These are phyloP conservation scores for Notolepis coatsorum DNA, from an alignment of 2,797 vertebrate genomes.

Conservation along the genomic window DNA sequence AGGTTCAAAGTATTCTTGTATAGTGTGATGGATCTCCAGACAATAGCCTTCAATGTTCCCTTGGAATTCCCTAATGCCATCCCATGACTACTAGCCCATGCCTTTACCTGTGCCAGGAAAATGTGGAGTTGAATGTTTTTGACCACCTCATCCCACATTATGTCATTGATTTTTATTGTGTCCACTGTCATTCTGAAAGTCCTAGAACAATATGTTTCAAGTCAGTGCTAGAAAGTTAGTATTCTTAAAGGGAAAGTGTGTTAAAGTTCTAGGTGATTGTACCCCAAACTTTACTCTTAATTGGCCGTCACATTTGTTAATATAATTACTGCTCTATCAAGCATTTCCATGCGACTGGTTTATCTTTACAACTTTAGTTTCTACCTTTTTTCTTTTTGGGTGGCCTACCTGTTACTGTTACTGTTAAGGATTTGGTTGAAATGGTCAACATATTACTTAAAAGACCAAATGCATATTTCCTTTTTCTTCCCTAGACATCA, in stretches of 20 bases:
- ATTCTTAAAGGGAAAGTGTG: no score
- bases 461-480: slow-evolving; percentile 58
- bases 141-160: slow-evolving; percentile 10
- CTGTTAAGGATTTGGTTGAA: slow-evolving; percentile 38
- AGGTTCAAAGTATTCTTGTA: slow-evolving; percentile 51
- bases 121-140: slow-evolving; percentile 66
- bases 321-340: no score
- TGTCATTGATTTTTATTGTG: slow-evolving; percentile 26
- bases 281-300: no score
- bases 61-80: slow-evolving; percentile 65
- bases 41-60: slow-evolving; percentile 58
- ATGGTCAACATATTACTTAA: slow-evolving; percentile 48
- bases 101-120: slow-evolving; percentile 74
- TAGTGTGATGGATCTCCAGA: slow-evolving; percentile 65
- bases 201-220: slow-evolving; percentile 5
- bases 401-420: slow-evolving; percentile 5
- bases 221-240: no score
- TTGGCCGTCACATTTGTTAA: no score
- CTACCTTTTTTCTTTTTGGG: slow-evolving; percentile 31
- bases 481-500: slow-evolving; percentile 44
- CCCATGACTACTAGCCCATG: slow-evolving; percentile 73
- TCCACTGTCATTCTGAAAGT: slow-evolving; percentile 36
- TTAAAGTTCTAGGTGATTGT: no score
- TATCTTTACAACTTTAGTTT: slow-evolving; percentile 41
- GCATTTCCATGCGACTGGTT: slow-evolving; percentile 21